These are phyloP conservation scores for Megalonaias nervosa DNA, from an alignment of 1,140 invertebrate species.

Conservation along the genomic window DNA sequence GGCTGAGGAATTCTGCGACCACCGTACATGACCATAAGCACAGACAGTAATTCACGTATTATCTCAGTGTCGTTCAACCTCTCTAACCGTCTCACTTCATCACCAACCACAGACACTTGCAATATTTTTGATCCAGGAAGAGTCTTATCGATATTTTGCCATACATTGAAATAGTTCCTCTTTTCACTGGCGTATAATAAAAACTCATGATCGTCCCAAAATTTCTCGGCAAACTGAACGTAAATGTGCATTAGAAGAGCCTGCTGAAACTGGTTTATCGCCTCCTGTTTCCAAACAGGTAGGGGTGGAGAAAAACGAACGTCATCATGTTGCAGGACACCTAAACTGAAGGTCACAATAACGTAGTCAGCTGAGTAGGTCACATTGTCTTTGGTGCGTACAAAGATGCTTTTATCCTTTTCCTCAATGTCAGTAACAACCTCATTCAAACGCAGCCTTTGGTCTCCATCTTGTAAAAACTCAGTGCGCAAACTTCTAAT, in stretches of 20 bases:
- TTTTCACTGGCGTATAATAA: constrained; percentile 17
- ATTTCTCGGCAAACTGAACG: constrained; percentile 16
- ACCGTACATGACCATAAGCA: constrained; percentile 10
- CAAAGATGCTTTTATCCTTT: neutral
- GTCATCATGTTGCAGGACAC: constrained; percentile 22
- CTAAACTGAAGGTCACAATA: constrained; percentile 30
- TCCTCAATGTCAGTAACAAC: constrained; percentile 10
- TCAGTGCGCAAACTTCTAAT: constrained; percentile 5
- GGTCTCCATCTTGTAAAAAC: constrained; percentile 2
- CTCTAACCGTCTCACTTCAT: constrained; percentile 13
- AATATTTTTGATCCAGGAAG: constrained; percentile 27
- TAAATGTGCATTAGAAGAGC: constrained; percentile 18
- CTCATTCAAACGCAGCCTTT: constrained; percentile 9
- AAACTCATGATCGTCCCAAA: constrained; percentile 26
- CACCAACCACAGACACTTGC: constrained; percentile 20
- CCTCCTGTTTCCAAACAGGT: constrained; percentile 8
- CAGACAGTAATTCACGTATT: constrained; percentile 1
- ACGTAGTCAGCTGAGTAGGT: constrained; percentile 11
- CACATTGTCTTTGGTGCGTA: constrained; percentile 9
- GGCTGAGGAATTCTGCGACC: neutral
- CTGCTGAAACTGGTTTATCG: constrained; percentile 26
- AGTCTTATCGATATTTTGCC: constrained; percentile 27
- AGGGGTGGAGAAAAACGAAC: constrained; percentile 17
- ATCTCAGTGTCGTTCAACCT: neutral
- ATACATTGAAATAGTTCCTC: constrained; percentile 12